Evolutionary conservation across 2,888 invertebrate species (phyloP), one percentile per base, ranked within the genome.

Genomic region (Meandrusa payeni): DNA sequence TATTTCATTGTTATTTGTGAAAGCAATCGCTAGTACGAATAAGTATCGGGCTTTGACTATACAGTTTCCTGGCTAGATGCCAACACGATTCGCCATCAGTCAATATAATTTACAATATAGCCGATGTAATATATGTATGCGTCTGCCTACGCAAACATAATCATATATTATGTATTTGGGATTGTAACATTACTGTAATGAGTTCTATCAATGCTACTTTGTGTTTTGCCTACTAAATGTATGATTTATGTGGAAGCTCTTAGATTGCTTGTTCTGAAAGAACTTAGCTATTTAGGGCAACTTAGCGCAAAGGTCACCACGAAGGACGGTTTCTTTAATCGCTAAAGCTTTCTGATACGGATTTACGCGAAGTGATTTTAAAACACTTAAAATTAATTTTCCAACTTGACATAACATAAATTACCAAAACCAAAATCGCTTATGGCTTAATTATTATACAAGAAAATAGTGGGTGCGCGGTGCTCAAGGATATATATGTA

Each of bases 401-500:
- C 46, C 42, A 23, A 46, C 53, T 53, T 50, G 54, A 52, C 51
- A 55, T 53, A 54, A 58, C 55, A 57, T 54, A 62, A 68, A 38
- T 42, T 26, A 13, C 32, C 64, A 58, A 61, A 64, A 59, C 41
- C 50, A 62, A 61, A 66, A 53, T 61, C 66, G 58, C 59, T 47
- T 41, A 45, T 59, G 54, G 55, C 57, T 61, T 66, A 67, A 70
- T 64, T 64, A 70, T 70, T 57, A 61, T 60, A 54, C 64, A 59
- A 64, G 69, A 70, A 63, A 54, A 53, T 57, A 68, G 65, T 53
- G 52, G 50, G 59, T 56, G 55, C 74, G 72, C 69, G 74, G 73
- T 70, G 68, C 60, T 20, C 6, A 24, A 50, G 56, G 59, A 74
- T 70, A 69, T 64, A 77, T 50, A 43, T 5, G n/a, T n/a, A n/a